Evolutionary conservation across 2,888 invertebrate species (phyloP).

Genomic region (Rhingia rostrata): DNA sequence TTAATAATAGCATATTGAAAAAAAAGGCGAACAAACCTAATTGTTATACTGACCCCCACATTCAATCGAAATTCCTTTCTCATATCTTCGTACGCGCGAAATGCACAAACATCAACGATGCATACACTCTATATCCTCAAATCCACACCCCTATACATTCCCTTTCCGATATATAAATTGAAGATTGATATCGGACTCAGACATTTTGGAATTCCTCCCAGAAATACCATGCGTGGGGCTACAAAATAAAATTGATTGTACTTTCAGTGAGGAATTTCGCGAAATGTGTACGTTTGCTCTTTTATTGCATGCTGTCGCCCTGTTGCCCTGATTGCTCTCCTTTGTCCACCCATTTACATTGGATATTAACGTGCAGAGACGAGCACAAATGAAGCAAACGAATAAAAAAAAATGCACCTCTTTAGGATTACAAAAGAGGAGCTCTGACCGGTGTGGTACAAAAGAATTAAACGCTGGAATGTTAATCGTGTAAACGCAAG

Average conservation of each 20-base stretch:
- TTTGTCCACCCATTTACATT: conserved; percentile 46
- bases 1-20: no score
- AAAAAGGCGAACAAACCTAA: no score
- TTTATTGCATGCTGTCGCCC: conserved; percentile 24
- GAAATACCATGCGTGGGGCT: conserved; percentile 56
- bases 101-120: neutral
- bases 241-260: conserved; percentile 44
- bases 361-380: neutral
- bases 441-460: conserved; percentile 1
- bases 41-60: no score
- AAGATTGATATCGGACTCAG: conserved; percentile 50
- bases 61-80: neutral
- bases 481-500: conserved; percentile 71
- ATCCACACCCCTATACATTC: neutral
- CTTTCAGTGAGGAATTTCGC: conserved; percentile 45
- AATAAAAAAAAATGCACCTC: neutral
- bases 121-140: neutral
- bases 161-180: conserved; percentile 31
- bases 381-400: neutral
- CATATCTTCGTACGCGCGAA: neutral
- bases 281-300: conserved; percentile 54
- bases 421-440: neutral
- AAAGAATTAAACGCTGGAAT: conserved; percentile 67
- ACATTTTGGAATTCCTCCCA: conserved; percentile 23
- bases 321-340: conserved; percentile 3